Evolutionary conservation across 2,888 invertebrate genomes (phyloP).

Genomic region (Apotomis turbidana): DNA sequence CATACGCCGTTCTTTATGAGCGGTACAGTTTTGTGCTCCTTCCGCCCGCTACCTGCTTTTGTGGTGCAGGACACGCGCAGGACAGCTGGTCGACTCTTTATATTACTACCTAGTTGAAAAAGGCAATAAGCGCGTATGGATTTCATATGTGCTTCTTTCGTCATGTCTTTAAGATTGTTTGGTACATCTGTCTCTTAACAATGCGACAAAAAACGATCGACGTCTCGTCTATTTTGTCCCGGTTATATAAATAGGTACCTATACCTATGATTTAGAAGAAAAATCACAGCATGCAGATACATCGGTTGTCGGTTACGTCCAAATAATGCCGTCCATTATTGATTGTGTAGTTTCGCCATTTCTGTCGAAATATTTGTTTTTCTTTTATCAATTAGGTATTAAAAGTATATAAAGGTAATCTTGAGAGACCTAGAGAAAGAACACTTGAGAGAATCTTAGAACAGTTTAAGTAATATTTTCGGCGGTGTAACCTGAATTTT

Average conservation of each 20-base stretch:
- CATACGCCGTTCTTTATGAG: slow-evolving; percentile 7
- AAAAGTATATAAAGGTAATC: too few relatives aligned
- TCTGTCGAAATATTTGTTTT: not conserved
- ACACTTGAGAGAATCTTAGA: too few relatives aligned
- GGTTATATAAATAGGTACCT: slow-evolving; percentile 7
- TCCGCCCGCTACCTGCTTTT: slow-evolving; percentile 56
- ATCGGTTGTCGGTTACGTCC: not conserved
- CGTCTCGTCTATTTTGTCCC: slow-evolving; percentile 34
- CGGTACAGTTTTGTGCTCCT: slow-evolving; percentile 26
- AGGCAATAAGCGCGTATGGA: slow-evolving; percentile 1
- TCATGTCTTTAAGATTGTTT: slow-evolving; percentile 1
- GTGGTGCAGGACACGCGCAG: slow-evolving; percentile 52
- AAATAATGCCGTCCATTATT: not conserved
- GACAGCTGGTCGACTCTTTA: slow-evolving; percentile 53
- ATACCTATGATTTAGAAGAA: not conserved
- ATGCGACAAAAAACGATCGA: slow-evolving; percentile 45
- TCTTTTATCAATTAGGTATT: too few relatives aligned
- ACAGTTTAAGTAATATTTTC: too few relatives aligned
- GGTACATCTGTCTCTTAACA: slow-evolving; percentile 36
- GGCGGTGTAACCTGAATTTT: too few relatives aligned
- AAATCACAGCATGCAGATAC: not conserved
- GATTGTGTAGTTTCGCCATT: not conserved
- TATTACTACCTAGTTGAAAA: slow-evolving; percentile 1
- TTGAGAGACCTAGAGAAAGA: too few relatives aligned
- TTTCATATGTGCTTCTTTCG: not conserved